A percentile compares a stretch with the other conserved stretches of the same genome.
phyloP scores from a whole-genome alignment of 2,113 vertebrate species.

The Diglossa brunneiventris region DNA sequence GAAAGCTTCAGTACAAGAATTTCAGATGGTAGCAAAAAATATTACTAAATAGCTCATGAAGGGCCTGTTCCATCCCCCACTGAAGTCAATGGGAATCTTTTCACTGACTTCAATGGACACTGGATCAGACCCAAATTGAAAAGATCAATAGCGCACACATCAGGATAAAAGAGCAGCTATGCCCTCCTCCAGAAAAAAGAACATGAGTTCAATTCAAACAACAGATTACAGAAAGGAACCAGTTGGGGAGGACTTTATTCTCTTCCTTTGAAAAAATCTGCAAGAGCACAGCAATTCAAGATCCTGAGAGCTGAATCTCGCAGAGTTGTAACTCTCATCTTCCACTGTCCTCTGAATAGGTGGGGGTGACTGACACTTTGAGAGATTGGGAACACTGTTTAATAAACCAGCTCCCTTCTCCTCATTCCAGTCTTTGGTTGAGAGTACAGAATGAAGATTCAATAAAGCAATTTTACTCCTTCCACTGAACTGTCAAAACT shows the following conservation, averaged over 20 bases:
- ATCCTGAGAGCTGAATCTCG: neutral
- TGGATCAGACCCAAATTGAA: constrained; percentile 44
- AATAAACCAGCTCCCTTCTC: neutral
- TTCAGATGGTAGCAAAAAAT: constrained; percentile 44
- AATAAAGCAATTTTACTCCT: neutral
- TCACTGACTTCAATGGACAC: constrained; percentile 49
- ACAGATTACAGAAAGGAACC: constrained; percentile 27
- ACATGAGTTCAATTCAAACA: constrained; percentile 18
- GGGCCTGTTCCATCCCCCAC: neutral
- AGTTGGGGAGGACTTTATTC: neutral
- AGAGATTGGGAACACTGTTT: neutral
- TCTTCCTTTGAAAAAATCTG: constrained; percentile 8
- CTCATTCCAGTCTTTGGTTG: neutral
- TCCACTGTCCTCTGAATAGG: constrained; percentile 7
- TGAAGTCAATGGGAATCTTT: constrained; percentile 53
- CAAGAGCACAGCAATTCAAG: neutral
- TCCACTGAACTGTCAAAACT: neutral
- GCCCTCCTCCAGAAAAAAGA: constrained; percentile 25
- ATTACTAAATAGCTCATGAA: constrained; percentile 16
- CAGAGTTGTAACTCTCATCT: neutral
- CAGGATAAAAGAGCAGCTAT: constrained; percentile 24
- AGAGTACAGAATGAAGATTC: neutral
- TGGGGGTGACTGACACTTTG: neutral
- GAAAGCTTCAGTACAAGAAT: constrained; percentile 38
- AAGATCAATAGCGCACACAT: constrained; percentile 21